Evolutionary conservation across 2,113 vertebrate species (phyloP), one percentile per base, ranked within the genome.

Genomic region (Notiomystis cincta): DNA sequence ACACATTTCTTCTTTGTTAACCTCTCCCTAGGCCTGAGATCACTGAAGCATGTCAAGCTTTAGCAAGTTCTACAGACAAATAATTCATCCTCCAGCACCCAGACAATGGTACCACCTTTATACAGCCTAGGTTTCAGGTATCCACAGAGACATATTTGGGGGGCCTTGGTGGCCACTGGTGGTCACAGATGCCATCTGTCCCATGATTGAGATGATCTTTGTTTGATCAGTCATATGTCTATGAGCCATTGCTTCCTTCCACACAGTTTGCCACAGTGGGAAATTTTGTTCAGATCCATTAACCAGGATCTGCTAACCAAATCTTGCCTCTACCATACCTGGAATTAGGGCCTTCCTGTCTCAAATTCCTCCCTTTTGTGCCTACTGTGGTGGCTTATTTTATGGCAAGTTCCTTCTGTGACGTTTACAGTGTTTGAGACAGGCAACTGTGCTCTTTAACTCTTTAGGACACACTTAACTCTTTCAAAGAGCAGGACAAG

Each of bases 101-200:
- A 17, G 35, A 64, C 2, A 48, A 10, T 25, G 48, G 21, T 31
- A 35, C 7, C 21, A 42, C 17, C 3, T 48, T 48, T 31, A 42
- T 8, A 33, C 3, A 79, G 50, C 37, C 50, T 35, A 17, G 5
- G 42, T 48, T 31, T 21, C 50, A 54, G 11, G 8, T 31, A 48
- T 56, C 35, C 18, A 13, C 0, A 0, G 30, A 56, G 21, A 40
- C 6, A 2, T 56, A 48, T 37, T 3, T 71, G 16, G 9, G 7
- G 13, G 5, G 6, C 15, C 17, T 35, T 21, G 7, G n/a, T 62
- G 35, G 30, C 17, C 6, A 3, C 3, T 71, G 11, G 35, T 62
- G 21, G 25, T 13, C 2, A 0, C 35, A 35, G 50, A 35, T 50
- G 35, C 35, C 22, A 31, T 25, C 14, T 37, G 27, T 50, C 66